phyloP scores from a whole-genome alignment of 2,797 vertebrate genomes.

The Choloepus didactylus region DNA sequence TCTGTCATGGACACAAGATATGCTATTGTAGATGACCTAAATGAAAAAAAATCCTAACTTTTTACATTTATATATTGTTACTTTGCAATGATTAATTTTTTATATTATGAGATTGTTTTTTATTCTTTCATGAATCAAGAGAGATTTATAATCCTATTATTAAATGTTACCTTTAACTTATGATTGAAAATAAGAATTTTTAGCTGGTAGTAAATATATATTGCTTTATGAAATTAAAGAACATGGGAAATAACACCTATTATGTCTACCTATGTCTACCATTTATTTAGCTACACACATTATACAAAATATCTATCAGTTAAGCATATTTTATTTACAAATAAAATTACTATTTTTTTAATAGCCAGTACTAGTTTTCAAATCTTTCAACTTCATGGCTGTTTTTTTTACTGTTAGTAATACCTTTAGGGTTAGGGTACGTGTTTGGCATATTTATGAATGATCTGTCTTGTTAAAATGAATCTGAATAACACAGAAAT shows the following conservation, averaged over 20 bases:
- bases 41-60: not conserved
- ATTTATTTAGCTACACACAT: too few species aligned
- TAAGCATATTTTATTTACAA: not conserved
- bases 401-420: not conserved
- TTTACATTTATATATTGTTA: not conserved
- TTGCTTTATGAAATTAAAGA: not conserved
- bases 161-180: not conserved
- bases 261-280: too few species aligned
- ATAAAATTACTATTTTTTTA: not conserved
- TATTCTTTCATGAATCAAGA: not conserved
- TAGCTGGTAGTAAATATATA: not conserved
- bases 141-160: not conserved
- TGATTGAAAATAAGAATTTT: not conserved
- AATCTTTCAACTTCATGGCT: not conserved
- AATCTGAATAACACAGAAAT: not conserved
- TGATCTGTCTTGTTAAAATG: not conserved
- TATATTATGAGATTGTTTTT: not conserved
- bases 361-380: too few species aligned
- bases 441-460: accelerated
- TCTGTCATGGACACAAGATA: not conserved
- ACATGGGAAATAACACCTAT: not conserved
- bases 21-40: too few species aligned
- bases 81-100: not conserved
- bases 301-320: not conserved
- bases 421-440: accelerated